A percentile compares a stretch with the other conserved stretches of the same genome.
Conservation (phyloP, 2,113 vertebrate species). For the Leiothrix lutea region DNA sequence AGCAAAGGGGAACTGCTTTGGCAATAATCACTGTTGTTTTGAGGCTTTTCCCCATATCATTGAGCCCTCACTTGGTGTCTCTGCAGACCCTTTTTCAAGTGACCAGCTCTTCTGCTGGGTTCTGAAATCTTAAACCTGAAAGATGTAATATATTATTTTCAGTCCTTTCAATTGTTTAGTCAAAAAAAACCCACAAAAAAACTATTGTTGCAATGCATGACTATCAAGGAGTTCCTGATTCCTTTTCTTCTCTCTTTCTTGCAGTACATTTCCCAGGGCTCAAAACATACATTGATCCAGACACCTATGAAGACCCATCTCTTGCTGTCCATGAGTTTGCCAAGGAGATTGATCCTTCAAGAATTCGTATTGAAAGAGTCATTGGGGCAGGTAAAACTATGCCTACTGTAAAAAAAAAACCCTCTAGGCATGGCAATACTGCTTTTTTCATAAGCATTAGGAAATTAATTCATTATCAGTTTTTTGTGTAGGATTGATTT, state of each 20-base stretch:
- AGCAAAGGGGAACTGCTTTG: background rate
- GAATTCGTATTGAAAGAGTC: conserved; percentile 95
- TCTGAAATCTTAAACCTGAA: background rate
- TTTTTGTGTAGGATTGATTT: background rate
- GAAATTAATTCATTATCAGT: background rate
- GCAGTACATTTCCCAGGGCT: conserved; percentile 87
- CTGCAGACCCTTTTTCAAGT: background rate
- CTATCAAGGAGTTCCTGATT: background rate
- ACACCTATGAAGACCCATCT: conserved; percentile 92
- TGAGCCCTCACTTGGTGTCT: background rate
- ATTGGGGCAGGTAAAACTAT: conserved; percentile 89
- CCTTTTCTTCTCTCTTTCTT: conserved; percentile 16
- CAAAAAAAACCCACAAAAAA: background rate
- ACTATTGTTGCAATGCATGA: background rate
- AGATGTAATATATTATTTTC: background rate
- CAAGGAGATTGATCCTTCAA: conserved; percentile 92
- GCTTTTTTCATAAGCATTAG: background rate
- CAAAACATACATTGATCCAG: conserved; percentile 94
- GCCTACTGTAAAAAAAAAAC: background rate
- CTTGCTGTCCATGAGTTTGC: conserved; percentile 95
- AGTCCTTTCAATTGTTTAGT: background rate
- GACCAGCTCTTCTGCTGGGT: background rate
- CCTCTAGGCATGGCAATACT: background rate
- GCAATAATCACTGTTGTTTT: background rate
- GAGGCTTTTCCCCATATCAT: background rate